Evolutionary conservation across 1,140 invertebrate species (phyloP).

Genomic region (Drosophila mojavensis): DNA sequence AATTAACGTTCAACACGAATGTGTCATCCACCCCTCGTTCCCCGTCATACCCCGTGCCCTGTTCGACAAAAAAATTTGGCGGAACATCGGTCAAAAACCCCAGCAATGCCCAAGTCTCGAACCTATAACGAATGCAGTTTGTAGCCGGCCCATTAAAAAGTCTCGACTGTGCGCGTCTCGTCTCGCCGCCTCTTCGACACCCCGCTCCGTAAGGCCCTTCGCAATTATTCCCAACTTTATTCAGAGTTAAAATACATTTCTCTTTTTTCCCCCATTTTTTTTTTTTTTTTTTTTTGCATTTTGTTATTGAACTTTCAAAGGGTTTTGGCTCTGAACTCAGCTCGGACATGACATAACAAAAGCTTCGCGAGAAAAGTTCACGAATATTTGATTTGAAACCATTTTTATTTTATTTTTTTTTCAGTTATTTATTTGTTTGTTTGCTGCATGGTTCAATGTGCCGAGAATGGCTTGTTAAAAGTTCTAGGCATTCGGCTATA

Average conservation of each 20-base stretch:
- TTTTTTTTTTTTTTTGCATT: slow-evolving; percentile 6
- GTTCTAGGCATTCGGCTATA: background rate
- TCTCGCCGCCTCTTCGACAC: background rate
- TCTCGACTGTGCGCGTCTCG: slow-evolving; percentile 22
- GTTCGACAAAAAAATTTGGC: background rate
- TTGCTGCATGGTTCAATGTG: slow-evolving; percentile 60
- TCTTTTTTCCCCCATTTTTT: too few species aligned
- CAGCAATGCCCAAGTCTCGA: slow-evolving; percentile 26
- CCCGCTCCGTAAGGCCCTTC: background rate
- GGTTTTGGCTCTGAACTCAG: slow-evolving; percentile 59
- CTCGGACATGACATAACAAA: slow-evolving; percentile 43
- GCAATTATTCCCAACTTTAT: slow-evolving; percentile 54
- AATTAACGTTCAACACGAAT: slow-evolving; percentile 61
- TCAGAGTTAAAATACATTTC: background rate
- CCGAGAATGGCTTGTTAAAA: slow-evolving; percentile 41
- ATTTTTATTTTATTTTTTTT: slow-evolving; percentile 7
- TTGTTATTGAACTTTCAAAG: slow-evolving; percentile 66
- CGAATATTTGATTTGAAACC: slow-evolving; percentile 31
- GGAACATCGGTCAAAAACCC: slow-evolving; percentile 40
- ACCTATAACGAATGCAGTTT: slow-evolving; percentile 23
- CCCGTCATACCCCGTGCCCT: too few species aligned
- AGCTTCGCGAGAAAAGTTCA: slow-evolving; percentile 68
- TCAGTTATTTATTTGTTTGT: slow-evolving; percentile 14
- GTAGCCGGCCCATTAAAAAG: slow-evolving; percentile 35
- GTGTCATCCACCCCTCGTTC: background rate